Evolutionary conservation across 2,113 vertebrate genomes (phyloP), one percentile per base, ranked within the genome.

Genomic region (Regulus satrapa): DNA sequence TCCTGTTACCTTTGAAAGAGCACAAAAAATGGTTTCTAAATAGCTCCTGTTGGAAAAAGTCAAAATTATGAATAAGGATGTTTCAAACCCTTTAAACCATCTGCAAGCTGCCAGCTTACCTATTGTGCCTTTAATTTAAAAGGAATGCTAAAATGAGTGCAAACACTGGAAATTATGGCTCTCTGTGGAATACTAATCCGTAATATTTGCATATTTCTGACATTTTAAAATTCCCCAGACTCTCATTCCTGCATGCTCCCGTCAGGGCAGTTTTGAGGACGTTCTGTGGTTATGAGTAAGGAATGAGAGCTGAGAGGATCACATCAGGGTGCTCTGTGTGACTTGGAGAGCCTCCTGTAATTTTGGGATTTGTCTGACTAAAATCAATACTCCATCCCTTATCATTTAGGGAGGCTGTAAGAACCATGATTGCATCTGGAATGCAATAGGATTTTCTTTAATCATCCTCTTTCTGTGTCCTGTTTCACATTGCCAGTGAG

Each of bases 51-150:
- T 93, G 49, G 48, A 38, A 85, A 92, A 69, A 87, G 59, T 49
- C 28, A 38, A 40, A 90, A 38, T 26, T 69, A 45, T 71, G 85
- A 74, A 83, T 79, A 83, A 72, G 72, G 41, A 63, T 28, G 8
- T 92, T 86, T 94, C 86, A 91, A 94, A 71, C 34, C 29, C 85
- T 93, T 92, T 80, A 96, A 93, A 61, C 78, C 82, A 86, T 63
- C 88, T 94, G 79, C 75, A 54, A 0, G 32, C 67, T 88, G 59
- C 81, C 92, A 92, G 68, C 79, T 95, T 96, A 88, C 93, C 90
- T 95, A 88, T 95, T 94, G 92, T 92, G 90, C 56, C 67, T 86
- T 93, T 95, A 94, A 94, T 96, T 96, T 95, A 90, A 95, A 96
- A 90, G 82, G 61, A 83, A 88, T 80, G 56, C 43, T 93, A 90